Evolutionary conservation across 2,113 vertebrate species (phyloP).

Genomic region (Colossoma macropomum): DNA sequence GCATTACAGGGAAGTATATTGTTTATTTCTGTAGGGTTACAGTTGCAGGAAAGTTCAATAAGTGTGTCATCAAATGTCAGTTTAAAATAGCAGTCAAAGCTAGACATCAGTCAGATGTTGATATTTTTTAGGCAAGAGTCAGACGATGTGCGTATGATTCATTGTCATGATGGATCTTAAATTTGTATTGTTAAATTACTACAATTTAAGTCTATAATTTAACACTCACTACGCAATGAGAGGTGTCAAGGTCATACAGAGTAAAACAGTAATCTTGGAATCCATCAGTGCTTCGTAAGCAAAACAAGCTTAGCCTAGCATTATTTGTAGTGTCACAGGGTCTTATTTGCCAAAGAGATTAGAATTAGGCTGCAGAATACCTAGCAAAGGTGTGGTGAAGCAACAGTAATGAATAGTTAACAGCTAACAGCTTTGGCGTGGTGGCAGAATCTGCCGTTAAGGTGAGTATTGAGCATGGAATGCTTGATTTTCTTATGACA

Average conservation of each 20-base stretch:
- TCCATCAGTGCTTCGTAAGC: neutral
- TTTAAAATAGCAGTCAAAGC: too few species aligned
- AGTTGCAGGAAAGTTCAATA: too few species aligned
- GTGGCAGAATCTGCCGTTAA: neutral
- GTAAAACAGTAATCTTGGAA: neutral
- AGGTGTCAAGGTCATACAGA: neutral
- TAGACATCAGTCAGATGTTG: too few species aligned
- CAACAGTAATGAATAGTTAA: conserved; percentile 18
- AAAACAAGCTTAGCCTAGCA: neutral
- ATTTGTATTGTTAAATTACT: neutral
- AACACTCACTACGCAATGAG: neutral
- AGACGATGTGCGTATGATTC: too few species aligned
- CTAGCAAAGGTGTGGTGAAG: neutral
- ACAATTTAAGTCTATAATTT: neutral
- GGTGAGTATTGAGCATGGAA: neutral
- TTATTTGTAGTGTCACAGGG: neutral
- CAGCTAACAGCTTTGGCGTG: neutral
- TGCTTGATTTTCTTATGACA: neutral
- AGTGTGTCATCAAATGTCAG: too few species aligned
- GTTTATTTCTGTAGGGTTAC: too few species aligned
- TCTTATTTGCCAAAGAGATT: neutral
- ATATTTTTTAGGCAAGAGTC: too few species aligned
- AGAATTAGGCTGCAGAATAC: neutral
- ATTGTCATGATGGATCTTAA: neutral
- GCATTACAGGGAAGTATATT: too few species aligned